Percentiles rank a stretch among this genome's conserved stretches.
Evolutionary conservation across 2,888 invertebrate genomes (phyloP).

Genomic region (Chalcosyrphus nemorum): DNA sequence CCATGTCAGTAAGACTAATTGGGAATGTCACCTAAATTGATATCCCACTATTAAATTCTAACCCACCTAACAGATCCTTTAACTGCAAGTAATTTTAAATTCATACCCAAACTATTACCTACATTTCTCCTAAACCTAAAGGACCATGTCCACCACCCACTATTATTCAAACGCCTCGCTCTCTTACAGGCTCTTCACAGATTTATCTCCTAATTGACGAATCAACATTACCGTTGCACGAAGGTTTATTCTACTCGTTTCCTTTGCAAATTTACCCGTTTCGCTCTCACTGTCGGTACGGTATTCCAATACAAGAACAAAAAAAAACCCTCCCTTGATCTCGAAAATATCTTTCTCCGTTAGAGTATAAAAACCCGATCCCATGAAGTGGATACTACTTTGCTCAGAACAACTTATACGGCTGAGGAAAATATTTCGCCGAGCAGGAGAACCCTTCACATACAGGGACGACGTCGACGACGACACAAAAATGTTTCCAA

Average conservation of each 20-base stretch:
- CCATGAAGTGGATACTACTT: slow-evolving; percentile 43
- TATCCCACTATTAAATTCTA: not conserved
- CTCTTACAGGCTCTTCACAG: slow-evolving; percentile 40
- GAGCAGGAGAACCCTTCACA: slow-evolving; percentile 46
- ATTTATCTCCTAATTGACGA: slow-evolving; percentile 61
- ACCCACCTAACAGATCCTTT: not conserved
- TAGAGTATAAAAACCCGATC: slow-evolving; percentile 47
- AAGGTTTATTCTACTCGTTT: slow-evolving; percentile 40
- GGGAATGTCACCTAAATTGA: not conserved
- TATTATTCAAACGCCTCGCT: slow-evolving; percentile 5
- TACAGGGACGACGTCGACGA: not conserved
- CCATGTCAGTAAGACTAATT: too few species aligned
- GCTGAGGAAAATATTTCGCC: slow-evolving; percentile 41
- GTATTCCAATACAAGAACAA: slow-evolving; percentile 15
- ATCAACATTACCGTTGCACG: slow-evolving; percentile 60
- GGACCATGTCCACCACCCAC: slow-evolving; percentile 2
- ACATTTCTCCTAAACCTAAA: slow-evolving; percentile 7
- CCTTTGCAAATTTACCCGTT: slow-evolving; percentile 38
- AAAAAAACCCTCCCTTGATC: slow-evolving; percentile 36
- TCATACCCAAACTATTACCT: not conserved
- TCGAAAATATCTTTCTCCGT: slow-evolving; percentile 40
- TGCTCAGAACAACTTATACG: slow-evolving; percentile 9
- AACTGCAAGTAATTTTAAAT: slow-evolving; percentile 12
- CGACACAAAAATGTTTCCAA: not conserved
- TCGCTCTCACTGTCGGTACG: slow-evolving; percentile 25